Base-by-base conservation (phyloP, 2,888 invertebrate genomes). In the Pachliopta kotzebuea region DNA sequence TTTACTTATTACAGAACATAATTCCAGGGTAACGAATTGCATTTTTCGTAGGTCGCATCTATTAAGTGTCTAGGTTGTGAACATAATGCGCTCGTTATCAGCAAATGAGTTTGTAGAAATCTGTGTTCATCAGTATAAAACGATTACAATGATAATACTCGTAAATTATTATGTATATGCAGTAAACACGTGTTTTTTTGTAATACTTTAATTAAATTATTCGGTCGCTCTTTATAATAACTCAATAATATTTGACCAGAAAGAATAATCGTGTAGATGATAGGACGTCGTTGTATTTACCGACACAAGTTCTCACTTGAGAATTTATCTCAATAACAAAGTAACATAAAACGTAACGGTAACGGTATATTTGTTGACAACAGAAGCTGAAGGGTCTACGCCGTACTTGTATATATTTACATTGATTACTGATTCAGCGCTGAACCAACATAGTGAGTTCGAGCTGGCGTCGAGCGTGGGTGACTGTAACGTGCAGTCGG, bases 391-490 rank as follows among this genome's bases (percentile, higher is more conserved):
- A 57, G 57, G 63, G 60, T 60, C 37, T 55, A 59, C 55, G 53
- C 23, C 26, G 49, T 55, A 59, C 58, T 55, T 31, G 62, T 62
- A 59, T 56, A 50, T 65, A 65, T 65, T 60, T 59, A 62, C 55
- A 59, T 59, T 56, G 58, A 67, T 65, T 61, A 62, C 57, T 56
- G 56, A 56, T 65, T 63, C 61, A 53, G 53, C 50, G 50, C 56
- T 56, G 56, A 63, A 58, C 52, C 45, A 53, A 57, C 56, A 45
- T 50, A 24, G 45, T 60, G 56, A 76, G 74, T 71, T 75, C 74
- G 74, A 77, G 79, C 79, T 74, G 75, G 70, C 73, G 75, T 67
- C 60, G 72, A 68, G 73, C 71, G 77, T 74, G 71, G 70, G 73
- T 72, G 74, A 67, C 69, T 68, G 67, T 65, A 67, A 68, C 65